A percentile compares a stretch with the other conserved stretches of the same genome.
Conservation (phyloP, 53 echinoderm and acorn worm genomes). For the Holothuria leucospilota region DNA sequence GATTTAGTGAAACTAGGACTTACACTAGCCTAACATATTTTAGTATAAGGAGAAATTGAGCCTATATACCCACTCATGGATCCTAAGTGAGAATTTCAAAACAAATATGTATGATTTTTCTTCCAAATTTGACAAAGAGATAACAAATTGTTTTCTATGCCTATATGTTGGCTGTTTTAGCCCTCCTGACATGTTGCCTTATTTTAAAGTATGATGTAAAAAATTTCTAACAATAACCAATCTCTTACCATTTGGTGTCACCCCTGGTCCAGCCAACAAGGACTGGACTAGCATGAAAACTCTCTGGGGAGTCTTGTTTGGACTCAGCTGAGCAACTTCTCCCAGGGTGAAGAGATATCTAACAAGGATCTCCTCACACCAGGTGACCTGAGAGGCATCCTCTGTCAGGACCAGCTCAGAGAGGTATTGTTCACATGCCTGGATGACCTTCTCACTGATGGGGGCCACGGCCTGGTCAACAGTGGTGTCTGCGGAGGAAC, state of each 20-base stretch:
- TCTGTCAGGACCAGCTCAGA: constrained; percentile 77
- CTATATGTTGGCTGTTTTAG: no score
- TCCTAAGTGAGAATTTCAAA: no score
- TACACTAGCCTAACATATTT: no score
- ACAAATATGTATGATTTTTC: no score
- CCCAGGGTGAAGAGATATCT: constrained; percentile 79
- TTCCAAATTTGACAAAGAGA: no score
- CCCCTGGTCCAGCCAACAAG: constrained; percentile 78
- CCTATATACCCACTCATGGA: no score
- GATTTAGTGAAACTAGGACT: no score
- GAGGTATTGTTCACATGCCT: constrained; percentile 76
- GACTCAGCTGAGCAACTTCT: constrained; percentile 81
- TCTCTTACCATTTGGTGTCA: constrained; percentile 30
- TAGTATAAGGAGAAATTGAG: no score
- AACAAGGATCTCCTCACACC: constrained; percentile 69
- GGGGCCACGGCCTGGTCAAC: constrained; percentile 55
- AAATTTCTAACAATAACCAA: neutral
- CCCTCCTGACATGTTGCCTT: no score
- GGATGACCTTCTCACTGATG: constrained; percentile 60
- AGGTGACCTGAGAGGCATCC: constrained; percentile 54
- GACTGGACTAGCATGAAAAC: constrained; percentile 89
- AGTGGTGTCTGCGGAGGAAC: constrained; percentile 7
- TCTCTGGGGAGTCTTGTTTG: constrained; percentile 66
- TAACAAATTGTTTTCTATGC: no score
- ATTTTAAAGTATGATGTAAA: neutral